These are phyloP conservation scores for Cardiocondyla obscurior DNA, from an alignment of 1,140 invertebrate species.

Conservation along the genomic window DNA sequence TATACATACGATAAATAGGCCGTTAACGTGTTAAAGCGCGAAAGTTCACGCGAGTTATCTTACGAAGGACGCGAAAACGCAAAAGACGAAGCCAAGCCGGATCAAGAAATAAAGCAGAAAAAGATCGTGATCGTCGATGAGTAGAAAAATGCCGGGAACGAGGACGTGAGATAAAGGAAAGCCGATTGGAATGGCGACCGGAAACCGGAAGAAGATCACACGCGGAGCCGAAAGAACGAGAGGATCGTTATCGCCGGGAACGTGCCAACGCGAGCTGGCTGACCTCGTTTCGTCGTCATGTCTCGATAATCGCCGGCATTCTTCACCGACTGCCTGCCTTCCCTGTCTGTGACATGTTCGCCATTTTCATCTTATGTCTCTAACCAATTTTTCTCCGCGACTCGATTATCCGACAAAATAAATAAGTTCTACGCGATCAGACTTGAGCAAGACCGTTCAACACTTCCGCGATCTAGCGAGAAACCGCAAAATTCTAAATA, in stretches of 20 bases:
- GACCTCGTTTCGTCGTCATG: conserved; percentile 55
- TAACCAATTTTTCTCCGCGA: conserved; percentile 25
- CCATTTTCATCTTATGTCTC: conserved; percentile 6
- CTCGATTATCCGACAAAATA: not conserved
- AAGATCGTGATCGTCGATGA: not conserved
- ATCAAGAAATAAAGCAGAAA: not conserved
- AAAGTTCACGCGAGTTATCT: not conserved
- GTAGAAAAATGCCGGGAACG: not conserved
- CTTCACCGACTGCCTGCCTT: not conserved
- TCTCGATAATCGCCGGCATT: conserved; percentile 47
- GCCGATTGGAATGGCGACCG: not conserved
- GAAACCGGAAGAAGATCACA: conserved; percentile 60
- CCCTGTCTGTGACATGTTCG: not conserved
- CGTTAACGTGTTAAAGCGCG: not conserved
- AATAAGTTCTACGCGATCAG: not conserved
- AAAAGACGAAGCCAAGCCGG: no score
- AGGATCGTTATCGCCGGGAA: conserved; percentile 57
- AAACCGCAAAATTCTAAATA: not conserved
- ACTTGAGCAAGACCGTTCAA: not conserved
- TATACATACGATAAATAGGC: not conserved
- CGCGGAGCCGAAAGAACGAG: conserved; percentile 37
- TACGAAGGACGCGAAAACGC: not conserved
- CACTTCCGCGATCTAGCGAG: not conserved
- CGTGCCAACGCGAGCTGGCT: conserved; percentile 35
- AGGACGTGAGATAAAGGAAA: conserved; percentile 5